phyloP scores from a whole-genome alignment of 37 sponge, comb jelly and placozoan genomes.

The Geodia barretti region DNA sequence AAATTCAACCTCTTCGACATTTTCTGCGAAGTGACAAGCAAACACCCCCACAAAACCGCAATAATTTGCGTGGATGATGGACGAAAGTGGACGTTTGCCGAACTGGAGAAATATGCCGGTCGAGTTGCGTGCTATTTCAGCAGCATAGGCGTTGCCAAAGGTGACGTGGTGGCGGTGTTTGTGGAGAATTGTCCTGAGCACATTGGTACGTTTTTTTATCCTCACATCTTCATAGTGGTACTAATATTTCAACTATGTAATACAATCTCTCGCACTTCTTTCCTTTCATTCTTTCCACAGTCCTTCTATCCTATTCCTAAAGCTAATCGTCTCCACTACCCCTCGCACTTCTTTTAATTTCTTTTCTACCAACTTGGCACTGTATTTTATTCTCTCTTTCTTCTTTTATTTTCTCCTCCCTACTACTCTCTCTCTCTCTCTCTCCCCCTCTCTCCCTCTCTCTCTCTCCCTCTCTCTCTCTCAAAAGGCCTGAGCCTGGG shows the following conservation, averaged over 20 bases:
- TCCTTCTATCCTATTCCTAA: background rate
- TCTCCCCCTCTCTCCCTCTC: slow-evolving; percentile 3
- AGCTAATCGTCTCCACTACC: background rate
- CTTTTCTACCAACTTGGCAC: background rate
- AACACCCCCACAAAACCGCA: no score
- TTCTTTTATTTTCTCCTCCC: slow-evolving; percentile 7
- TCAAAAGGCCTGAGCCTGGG: no score
- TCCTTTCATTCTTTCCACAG: background rate
- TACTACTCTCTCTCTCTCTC: slow-evolving; percentile 2
- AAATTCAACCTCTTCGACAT: no score
- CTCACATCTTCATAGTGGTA: no score
- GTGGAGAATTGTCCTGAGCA: slow-evolving; percentile 77
- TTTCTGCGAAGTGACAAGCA: no score
- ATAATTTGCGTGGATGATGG: no score
- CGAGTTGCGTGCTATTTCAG: no score
- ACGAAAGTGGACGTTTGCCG: no score
- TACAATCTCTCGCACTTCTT: background rate
- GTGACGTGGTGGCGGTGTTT: slow-evolving; percentile 71
- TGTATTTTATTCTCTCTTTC: background rate
- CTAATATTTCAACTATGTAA: no score
- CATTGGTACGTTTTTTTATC: slow-evolving; percentile 68
- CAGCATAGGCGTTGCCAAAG: no score
- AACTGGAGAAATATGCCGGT: no score
- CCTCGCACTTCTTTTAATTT: background rate
- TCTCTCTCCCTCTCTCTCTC: slow-evolving; percentile 19